Evolutionary conservation across 1,140 invertebrate species (phyloP).

Genomic region (Sminthurinus signatus): DNA sequence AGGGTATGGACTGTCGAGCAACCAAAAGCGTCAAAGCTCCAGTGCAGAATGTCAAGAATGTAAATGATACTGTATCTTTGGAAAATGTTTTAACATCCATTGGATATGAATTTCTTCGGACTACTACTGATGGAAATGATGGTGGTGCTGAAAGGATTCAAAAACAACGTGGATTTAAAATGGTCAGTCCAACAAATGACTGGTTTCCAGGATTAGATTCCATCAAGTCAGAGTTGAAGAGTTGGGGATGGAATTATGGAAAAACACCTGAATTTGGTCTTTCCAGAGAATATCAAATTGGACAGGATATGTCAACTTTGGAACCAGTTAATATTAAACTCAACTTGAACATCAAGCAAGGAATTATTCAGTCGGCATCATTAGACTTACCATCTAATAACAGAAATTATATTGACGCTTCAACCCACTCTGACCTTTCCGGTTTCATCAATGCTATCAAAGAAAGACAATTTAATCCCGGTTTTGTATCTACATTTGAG

Average conservation of each 20-base stretch:
- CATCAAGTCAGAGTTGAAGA: constrained; percentile 58
- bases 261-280: constrained; percentile 77
- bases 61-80: constrained; percentile 59
- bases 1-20: constrained; percentile 66
- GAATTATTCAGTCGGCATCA: constrained; percentile 18
- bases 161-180: constrained; percentile 69
- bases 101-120: constrained; percentile 75
- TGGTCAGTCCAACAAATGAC: constrained; percentile 76
- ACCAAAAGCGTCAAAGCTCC: constrained; percentile 70
- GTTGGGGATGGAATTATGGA: constrained; percentile 86
- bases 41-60: constrained; percentile 65
- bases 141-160: constrained; percentile 59
- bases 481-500: constrained; percentile 31
- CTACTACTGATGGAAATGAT: constrained; percentile 58
- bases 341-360: constrained; percentile 25
- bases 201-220: constrained; percentile 61
- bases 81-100: constrained; percentile 62
- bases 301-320: constrained; percentile 8
- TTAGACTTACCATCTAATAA: constrained; percentile 22
- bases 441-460: constrained; percentile 34
- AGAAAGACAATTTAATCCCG: constrained; percentile 24
- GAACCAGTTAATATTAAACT: constrained; percentile 16
- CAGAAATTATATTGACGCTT: constrained; percentile 17
- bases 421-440: constrained; percentile 27
- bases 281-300: constrained; percentile 33